Conservation (phyloP, 2,797 vertebrate species). For the Rhadinocentrus ornatus region DNA sequence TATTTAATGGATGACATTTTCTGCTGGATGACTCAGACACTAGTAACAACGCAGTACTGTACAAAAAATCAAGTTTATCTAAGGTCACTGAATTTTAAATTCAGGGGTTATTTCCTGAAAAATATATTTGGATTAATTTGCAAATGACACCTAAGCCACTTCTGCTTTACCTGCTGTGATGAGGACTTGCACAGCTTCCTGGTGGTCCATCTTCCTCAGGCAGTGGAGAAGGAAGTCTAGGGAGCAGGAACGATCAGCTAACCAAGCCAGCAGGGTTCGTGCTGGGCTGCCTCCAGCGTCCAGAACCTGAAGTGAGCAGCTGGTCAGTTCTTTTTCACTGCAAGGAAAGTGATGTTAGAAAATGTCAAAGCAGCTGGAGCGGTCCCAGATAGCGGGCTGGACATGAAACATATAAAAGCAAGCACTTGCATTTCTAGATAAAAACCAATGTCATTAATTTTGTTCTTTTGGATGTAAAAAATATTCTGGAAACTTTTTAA, state of each 20-base stretch:
- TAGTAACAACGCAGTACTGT: not conserved
- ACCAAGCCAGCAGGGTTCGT: constrained; percentile 79
- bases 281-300: constrained; percentile 83
- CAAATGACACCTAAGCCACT: not conserved
- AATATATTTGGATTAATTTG: not conserved
- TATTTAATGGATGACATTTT: not conserved
- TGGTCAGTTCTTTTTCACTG: constrained; percentile 86
- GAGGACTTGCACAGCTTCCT: constrained; percentile 81
- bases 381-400: not conserved
- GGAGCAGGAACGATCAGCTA: constrained; percentile 82
- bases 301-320: constrained; percentile 87
- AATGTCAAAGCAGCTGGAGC: not conserved
- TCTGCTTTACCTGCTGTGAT: constrained; percentile 64
- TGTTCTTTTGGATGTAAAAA: not conserved
- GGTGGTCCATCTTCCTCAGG: constrained; percentile 84
- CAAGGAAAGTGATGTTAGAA: constrained; percentile 8
- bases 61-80: not conserved
- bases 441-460: not conserved
- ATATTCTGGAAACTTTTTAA: not conserved
- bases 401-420: not conserved
- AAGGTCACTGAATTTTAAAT: not conserved
- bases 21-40: not conserved
- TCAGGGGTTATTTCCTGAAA: not conserved
- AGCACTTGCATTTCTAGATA: not conserved
- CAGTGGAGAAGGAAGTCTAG: constrained; percentile 82